These are phyloP conservation scores for Simalia tracyae DNA, from an alignment of 2,797 vertebrate genomes.

Conservation along the genomic window DNA sequence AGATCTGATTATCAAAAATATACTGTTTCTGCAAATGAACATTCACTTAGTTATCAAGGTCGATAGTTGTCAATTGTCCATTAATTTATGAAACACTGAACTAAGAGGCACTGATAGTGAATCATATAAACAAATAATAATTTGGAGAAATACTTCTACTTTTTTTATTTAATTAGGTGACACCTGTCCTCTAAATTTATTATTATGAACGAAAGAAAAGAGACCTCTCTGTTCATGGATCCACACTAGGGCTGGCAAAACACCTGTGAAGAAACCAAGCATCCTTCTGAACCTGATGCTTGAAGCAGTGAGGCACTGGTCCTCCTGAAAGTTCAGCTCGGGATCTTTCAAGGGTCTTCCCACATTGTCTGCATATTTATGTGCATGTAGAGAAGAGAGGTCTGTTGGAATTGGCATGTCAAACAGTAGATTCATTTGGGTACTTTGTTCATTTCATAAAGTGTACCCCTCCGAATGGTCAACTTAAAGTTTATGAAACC, in stretches of 20 bases:
- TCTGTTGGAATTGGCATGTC: background rate
- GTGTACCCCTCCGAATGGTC: background rate
- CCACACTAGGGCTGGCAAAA: background rate
- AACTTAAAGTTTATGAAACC: background rate
- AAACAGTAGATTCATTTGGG: background rate
- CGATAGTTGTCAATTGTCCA: background rate
- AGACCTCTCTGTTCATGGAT: background rate
- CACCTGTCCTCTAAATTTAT: background rate
- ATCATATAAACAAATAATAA: background rate
- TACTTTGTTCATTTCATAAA: background rate
- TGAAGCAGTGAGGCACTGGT: background rate
- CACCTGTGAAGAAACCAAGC: background rate
- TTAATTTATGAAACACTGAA: background rate
- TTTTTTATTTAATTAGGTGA: background rate
- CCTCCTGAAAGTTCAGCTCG: background rate
- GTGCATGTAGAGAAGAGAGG: background rate
- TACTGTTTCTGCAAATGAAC: background rate
- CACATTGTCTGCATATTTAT: background rate
- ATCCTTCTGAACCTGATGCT: background rate
- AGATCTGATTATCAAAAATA: background rate
- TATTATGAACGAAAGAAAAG: background rate
- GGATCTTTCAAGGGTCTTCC: background rate
- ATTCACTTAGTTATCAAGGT: background rate
- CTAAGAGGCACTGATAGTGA: background rate
- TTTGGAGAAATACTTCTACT: background rate